phyloP scores from a whole-genome alignment of 2,113 vertebrate species.

The Eublepharis macularius region DNA sequence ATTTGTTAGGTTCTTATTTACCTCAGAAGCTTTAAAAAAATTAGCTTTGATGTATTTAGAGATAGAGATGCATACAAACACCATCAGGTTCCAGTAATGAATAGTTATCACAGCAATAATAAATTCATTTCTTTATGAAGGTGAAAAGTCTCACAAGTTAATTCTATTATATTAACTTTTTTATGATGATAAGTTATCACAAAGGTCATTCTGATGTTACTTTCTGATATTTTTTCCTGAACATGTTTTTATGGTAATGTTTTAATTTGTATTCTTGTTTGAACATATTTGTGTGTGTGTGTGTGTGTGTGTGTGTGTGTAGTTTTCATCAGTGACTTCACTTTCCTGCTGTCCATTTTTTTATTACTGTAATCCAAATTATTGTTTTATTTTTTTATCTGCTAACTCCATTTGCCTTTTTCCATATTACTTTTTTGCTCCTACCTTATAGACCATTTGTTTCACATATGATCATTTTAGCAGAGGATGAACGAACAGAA shows the following conservation, averaged over 20 bases:
- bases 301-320: too few species aligned
- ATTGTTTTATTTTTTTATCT: not conserved
- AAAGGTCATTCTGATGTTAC: not conserved
- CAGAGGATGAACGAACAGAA: accelerated
- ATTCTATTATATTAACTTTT: not conserved
- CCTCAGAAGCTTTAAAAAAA: too few species aligned
- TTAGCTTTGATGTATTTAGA: not conserved
- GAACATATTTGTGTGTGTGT: too few species aligned
- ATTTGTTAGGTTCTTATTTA: conserved; percentile 74
- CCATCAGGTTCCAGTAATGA: not conserved
- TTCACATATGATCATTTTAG: accelerated
- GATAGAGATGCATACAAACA: not conserved
- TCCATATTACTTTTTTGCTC: not conserved
- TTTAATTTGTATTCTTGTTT: not conserved
- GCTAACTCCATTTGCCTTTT: not conserved
- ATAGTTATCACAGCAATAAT: not conserved
- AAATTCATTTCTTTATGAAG: not conserved
- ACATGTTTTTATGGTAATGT: too few species aligned
- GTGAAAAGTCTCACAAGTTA: not conserved
- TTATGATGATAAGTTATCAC: not conserved
- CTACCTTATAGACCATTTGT: not conserved
- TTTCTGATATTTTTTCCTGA: too few species aligned
- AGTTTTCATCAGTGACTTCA: conserved; percentile 28
- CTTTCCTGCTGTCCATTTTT: accelerated
- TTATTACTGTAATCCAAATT: too few species aligned